Conservation (phyloP, 2,888 invertebrate genomes). For the Mythimna vitellina region DNA sequence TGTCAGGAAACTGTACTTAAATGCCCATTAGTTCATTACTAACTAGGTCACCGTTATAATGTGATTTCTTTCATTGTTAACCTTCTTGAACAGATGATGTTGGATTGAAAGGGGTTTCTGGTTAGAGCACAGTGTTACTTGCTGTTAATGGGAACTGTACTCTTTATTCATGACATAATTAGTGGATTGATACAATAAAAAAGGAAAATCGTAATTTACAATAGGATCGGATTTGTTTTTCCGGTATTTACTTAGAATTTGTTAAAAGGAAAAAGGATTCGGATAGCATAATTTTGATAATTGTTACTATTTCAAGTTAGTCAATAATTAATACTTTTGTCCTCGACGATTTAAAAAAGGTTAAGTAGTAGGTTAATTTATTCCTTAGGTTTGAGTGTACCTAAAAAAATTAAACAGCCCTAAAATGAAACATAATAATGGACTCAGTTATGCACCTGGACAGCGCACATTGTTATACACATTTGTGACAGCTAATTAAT, state of each 20-base stretch:
- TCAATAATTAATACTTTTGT: too few species aligned
- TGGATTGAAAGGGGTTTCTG: constrained; percentile 21
- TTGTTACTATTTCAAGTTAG: too few species aligned
- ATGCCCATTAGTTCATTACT: constrained; percentile 43
- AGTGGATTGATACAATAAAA: not conserved
- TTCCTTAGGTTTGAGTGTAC: too few species aligned
- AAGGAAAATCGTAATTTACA: too few species aligned
- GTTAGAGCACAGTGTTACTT: constrained; percentile 8
- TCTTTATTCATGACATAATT: constrained; percentile 13
- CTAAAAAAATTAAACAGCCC: too few species aligned
- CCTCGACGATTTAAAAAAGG: too few species aligned
- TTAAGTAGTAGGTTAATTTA: too few species aligned
- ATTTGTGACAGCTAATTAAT: constrained; percentile 8
- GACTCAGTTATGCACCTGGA: not conserved
- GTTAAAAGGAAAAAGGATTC: too few species aligned
- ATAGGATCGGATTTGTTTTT: too few species aligned
- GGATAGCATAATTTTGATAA: too few species aligned
- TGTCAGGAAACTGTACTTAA: constrained; percentile 44
- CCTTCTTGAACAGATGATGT: constrained; percentile 40
- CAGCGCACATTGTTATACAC: not conserved
- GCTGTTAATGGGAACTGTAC: not conserved
- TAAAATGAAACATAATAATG: too few species aligned
- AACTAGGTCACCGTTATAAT: constrained; percentile 58
- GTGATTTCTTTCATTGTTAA: constrained; percentile 51
- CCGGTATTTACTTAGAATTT: too few species aligned